Evolutionary conservation across 2,113 vertebrate genomes (phyloP).

Genomic region (Coryphaenoides rupestris): DNA sequence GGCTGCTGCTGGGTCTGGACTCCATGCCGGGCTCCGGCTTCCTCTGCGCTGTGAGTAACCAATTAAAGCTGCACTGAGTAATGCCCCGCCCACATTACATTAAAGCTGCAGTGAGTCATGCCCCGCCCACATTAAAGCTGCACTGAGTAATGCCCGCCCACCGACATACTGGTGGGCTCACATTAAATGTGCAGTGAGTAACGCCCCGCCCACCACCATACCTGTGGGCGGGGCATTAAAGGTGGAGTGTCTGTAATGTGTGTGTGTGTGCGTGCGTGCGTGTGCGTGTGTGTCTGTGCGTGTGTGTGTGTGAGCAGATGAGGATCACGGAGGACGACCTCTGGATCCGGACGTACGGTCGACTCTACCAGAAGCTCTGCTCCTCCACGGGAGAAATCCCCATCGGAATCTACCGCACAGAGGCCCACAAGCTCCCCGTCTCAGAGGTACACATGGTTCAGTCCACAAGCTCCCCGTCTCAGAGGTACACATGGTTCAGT

Average conservation of each 20-base stretch:
- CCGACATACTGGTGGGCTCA: too few relatives aligned
- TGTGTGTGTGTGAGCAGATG: conserved; percentile 61
- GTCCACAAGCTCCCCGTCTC: too few relatives aligned
- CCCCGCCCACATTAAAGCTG: too few relatives aligned
- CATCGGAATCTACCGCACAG: conserved; percentile 81
- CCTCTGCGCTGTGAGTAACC: conserved; percentile 75
- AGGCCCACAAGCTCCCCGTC: conserved; percentile 73
- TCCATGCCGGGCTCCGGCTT: conserved; percentile 81
- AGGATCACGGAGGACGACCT: conserved; percentile 79
- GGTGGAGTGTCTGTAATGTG: too few relatives aligned
- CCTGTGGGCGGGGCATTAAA: too few relatives aligned
- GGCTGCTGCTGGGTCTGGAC: conserved; percentile 78
- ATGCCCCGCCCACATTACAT: too few relatives aligned
- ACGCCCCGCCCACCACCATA: too few relatives aligned
- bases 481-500: too few relatives aligned
- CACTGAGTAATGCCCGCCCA: too few relatives aligned
- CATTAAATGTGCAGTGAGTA: too few relatives aligned
- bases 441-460: conserved; percentile 73
- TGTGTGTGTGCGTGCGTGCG: too few relatives aligned
- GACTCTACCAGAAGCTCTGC: conserved; percentile 80
- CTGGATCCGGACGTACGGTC: conserved; percentile 79
- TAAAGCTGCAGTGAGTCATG: too few relatives aligned
- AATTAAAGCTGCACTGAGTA: neutral
- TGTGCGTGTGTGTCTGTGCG: neutral
- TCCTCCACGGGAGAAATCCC: conserved; percentile 80